Conservation (phyloP, 2,888 invertebrate genomes). For the Drosophila neotestacea region DNA sequence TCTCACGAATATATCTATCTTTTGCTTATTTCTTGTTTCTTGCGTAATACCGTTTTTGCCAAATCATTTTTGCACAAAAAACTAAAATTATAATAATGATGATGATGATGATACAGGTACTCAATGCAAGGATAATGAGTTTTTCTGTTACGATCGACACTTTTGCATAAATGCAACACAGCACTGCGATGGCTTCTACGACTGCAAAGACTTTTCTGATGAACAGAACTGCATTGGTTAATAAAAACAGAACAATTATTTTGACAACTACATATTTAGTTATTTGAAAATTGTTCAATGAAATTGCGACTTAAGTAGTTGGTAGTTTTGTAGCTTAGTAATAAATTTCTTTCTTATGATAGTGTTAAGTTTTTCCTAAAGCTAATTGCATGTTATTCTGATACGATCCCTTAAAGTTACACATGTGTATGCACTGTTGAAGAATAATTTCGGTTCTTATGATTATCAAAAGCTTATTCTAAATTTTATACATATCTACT, state of each 20-base stretch:
- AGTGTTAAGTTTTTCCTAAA: slow-evolving; percentile 33
- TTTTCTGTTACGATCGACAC: slow-evolving; percentile 90
- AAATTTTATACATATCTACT: background rate
- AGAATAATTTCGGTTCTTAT: slow-evolving; percentile 11
- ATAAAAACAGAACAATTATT: slow-evolving; percentile 60
- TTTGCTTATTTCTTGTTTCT: slow-evolving; percentile 32
- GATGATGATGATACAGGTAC: slow-evolving; percentile 71
- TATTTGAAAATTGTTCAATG: background rate
- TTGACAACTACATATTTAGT: slow-evolving; percentile 2
- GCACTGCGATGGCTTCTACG: slow-evolving; percentile 95
- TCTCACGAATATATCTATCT: slow-evolving; percentile 44
- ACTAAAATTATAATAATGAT: slow-evolving; percentile 7
- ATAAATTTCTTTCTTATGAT: background rate
- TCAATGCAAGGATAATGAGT: slow-evolving; percentile 88
- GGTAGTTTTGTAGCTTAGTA: slow-evolving; percentile 19
- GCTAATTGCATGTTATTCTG: slow-evolving; percentile 39
- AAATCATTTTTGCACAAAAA: slow-evolving; percentile 40
- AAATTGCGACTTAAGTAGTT: slow-evolving; percentile 1
- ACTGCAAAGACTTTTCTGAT: slow-evolving; percentile 95
- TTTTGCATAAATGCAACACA: slow-evolving; percentile 91
- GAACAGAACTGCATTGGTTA: slow-evolving; percentile 93
- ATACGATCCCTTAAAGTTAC: slow-evolving; percentile 24
- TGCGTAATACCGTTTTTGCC: slow-evolving; percentile 29
- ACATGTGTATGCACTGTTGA: slow-evolving; percentile 62
- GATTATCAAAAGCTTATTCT: slow-evolving; percentile 6